These are phyloP conservation scores for Parnassius orleans DNA, from an alignment of 2,888 invertebrate genomes.

Conservation along the genomic window DNA sequence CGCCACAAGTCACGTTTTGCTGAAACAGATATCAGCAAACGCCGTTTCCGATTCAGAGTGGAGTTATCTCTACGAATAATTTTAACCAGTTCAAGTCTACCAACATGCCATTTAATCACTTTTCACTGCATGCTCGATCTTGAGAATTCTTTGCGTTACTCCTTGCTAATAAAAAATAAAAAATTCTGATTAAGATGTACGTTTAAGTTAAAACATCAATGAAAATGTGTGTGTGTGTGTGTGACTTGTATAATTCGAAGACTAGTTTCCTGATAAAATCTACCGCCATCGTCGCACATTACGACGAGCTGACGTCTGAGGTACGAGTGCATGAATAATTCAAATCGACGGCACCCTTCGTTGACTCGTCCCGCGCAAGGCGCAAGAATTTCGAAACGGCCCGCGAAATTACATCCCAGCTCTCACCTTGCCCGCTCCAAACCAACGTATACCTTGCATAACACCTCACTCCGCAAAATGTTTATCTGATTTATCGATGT, in stretches of 20 bases:
- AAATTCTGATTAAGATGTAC: constrained; percentile 7
- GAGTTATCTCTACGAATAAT: constrained; percentile 9
- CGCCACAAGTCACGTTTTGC: constrained; percentile 25
- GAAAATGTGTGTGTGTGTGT: constrained; percentile 31
- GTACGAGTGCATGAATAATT: constrained; percentile 66
- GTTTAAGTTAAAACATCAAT: constrained; percentile 1
- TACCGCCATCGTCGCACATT: constrained; percentile 47
- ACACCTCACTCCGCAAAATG: constrained; percentile 31
- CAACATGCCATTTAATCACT: too few species aligned
- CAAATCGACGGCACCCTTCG: constrained; percentile 54
- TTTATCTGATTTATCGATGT: constrained; percentile 34
- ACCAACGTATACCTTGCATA: constrained; percentile 17
- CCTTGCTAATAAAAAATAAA: too few species aligned
- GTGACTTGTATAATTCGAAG: constrained; percentile 34
- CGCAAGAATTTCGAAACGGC: constrained; percentile 35
- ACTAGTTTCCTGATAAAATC: constrained; percentile 39
- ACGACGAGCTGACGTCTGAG: constrained; percentile 51
- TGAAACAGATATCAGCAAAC: constrained; percentile 22
- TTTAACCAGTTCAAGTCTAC: background rate
- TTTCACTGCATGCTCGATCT: too few species aligned
- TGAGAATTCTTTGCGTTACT: too few species aligned
- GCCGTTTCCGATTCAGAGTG: constrained; percentile 17
- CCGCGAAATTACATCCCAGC: constrained; percentile 33
- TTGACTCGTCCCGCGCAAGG: constrained; percentile 41
- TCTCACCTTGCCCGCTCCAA: constrained; percentile 22